Base-by-base conservation (phyloP, 2,113 vertebrate genomes). In the Phaethornis superciliosus region DNA sequence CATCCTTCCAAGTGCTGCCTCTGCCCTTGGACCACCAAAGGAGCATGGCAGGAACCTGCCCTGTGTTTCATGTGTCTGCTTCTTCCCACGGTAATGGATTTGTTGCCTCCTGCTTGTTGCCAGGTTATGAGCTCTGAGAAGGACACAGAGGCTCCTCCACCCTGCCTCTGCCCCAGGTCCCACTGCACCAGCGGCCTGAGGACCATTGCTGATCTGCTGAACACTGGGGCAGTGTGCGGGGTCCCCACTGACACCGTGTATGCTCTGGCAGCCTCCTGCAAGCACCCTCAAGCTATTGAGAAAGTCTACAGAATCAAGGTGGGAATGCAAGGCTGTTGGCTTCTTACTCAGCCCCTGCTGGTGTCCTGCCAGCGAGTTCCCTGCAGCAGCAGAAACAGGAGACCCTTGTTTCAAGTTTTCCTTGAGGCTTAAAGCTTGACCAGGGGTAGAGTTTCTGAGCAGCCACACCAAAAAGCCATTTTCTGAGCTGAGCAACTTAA, bases 231-330 rank as follows among this genome's bases (percentile, higher is more conserved):
- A 0, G 98, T 99, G 5, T 99, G 99, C 14, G 98, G 98, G 37
- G 98, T 99, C 52, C 99, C 98, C 4, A 99, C 98, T 1, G 99
- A 99, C 93, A 99, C 99, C 0, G 99, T 99, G 18, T 99, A 99
- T 4, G 98, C 98, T 32, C 77, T 99, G 91, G 98, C 98, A 27
- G 99, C 98, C 62, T 99, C 98, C 86, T 99, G 99, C 97, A 98
- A 97, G 63, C 98, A 99, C 89, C 98, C 99, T 8, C 79, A 97
- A 59, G 98, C 98, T 65, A 98, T 99, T 1, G 98, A 98, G 95
- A 98, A 98, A 80, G 98, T 99, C 96, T 99, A 99, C 95, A 98
- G 96, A 63, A 99, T 99, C 92, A 99, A 99, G 97, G 99, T 99
- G 96, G 52, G 95, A 35, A 26, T 5, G 5, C 28, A 12, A 59